Base-by-base conservation (phyloP, 1,140 invertebrate species). In the Conus ventricosus region DNA sequence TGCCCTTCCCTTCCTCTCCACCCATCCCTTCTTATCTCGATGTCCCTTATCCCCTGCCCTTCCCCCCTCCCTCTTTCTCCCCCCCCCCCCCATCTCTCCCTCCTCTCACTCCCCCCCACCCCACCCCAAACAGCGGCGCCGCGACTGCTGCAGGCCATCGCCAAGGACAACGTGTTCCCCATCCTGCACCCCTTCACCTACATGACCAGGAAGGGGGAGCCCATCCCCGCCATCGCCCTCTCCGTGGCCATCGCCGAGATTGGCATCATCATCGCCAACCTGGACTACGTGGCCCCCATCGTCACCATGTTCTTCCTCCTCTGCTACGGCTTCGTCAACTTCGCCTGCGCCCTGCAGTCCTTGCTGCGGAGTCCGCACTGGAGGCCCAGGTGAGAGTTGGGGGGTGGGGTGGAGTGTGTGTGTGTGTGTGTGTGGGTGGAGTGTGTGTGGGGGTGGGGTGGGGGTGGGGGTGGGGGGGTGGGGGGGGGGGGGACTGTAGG, bases 371-470 rank as follows among this genome's bases (percentile, higher is more conserved):
- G 98, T 20, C 99, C 99, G 4, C 99, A 98, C 94, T 99, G 99
- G 99, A 96, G 99, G 91, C 99, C 99, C 4, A 96, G 99, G 90
- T 84, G n/a, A n/a, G 67, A 20, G 67, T 71, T 23, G 67, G 67
- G 20, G 8, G 67, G 67, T 3, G 7, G 20, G 67, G 67, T 0
- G 23, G 11, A 23, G 67, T 20, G 67, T 20, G 67, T 5, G 67
- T 5, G 13, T 98, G 98, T 17, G 99, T 99, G 4, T 99, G 98
- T 94, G n/a, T n/a, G n/a, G n/a, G n/a, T n/a, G n/a, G n/a, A n/a
- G n/a, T n/a, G n/a, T n/a, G n/a, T n/a, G n/a, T n/a, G n/a, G 99
- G 99, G 99, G 96, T 99, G 91, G 99, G 99, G 3, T 96, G 99
- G 89, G 57, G 17, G 54, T 1, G 23, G 15, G 60, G 60, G 60